Evolutionary conservation across 2,888 invertebrate genomes (phyloP).

Genomic region (Drosophila melanosoma): DNA sequence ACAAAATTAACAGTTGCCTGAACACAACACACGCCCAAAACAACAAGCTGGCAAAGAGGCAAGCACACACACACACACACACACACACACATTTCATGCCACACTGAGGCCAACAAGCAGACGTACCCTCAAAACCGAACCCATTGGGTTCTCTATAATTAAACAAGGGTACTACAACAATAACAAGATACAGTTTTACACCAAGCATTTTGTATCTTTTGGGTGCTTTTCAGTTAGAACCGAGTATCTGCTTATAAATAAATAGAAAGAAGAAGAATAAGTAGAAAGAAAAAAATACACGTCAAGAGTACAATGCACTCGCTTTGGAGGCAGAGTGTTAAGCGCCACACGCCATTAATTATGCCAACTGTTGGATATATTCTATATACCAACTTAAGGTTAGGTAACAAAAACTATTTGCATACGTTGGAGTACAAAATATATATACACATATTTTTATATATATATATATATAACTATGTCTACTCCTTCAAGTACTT

Average conservation of each 20-base stretch:
- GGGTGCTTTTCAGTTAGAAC: constrained; percentile 67
- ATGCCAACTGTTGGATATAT: constrained; percentile 50
- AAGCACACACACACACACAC: background rate
- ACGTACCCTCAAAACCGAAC: constrained; percentile 18
- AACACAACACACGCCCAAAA: constrained; percentile 61
- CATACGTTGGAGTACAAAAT: constrained; percentile 7
- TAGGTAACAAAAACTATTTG: constrained; percentile 34
- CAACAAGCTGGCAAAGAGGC: constrained; percentile 21
- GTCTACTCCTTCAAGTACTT: background rate
- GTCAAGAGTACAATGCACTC: constrained; percentile 74
- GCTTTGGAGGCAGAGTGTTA: constrained; percentile 42
- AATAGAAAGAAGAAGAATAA: constrained; percentile 2
- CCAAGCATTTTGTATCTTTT: constrained; percentile 22
- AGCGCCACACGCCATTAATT: constrained; percentile 80
- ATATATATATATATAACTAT: background rate
- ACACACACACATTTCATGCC: constrained; percentile 31
- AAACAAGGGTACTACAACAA: constrained; percentile 56
- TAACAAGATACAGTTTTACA: constrained; percentile 25
- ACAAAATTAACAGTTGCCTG: constrained; percentile 80
- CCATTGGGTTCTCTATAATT: constrained; percentile 68
- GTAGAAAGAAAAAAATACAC: constrained; percentile 4
- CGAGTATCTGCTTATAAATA: constrained; percentile 25
- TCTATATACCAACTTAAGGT: background rate
- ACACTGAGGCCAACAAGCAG: constrained; percentile 32
- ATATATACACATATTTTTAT: too few relatives aligned